Evolutionary conservation across 2,888 invertebrate species (phyloP).

Genomic region (Cynaeus angustus): DNA sequence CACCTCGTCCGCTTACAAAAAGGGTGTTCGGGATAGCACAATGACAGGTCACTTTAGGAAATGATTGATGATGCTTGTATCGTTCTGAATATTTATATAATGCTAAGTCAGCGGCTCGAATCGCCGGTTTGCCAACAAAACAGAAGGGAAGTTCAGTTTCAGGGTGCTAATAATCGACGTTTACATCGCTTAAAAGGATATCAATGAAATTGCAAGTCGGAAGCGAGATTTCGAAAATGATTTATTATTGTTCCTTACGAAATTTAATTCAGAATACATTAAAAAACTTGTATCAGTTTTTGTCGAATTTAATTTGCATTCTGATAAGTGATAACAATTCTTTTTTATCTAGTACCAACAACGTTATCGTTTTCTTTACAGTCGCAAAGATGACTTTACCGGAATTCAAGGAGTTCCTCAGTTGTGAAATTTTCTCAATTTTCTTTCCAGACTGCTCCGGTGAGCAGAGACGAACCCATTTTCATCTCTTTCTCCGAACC

Average conservation of each 20-base stretch:
- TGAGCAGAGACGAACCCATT: no score
- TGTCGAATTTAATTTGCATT: no score
- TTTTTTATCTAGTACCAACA: no score
- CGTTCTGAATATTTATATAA: slow-evolving; percentile 67
- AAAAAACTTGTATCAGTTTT: no score
- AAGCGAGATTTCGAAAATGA: neutral
- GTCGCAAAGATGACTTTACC: no score
- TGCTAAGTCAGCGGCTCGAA: slow-evolving; percentile 49
- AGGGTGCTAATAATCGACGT: slow-evolving; percentile 41
- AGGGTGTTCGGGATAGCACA: slow-evolving; percentile 56
- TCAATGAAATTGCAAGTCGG: neutral
- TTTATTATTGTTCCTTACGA: neutral
- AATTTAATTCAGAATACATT: neutral
- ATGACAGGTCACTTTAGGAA: slow-evolving; percentile 66
- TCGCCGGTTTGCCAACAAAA: slow-evolving; percentile 42
- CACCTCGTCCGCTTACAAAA: slow-evolving; percentile 31
- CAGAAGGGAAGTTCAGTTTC: slow-evolving; percentile 33
- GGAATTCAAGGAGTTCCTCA: no score
- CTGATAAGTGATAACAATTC: no score
- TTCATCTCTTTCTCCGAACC: no score
- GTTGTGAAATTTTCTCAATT: neutral
- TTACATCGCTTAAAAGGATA: slow-evolving; percentile 12
- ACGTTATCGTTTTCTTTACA: no score
- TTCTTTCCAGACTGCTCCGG: slow-evolving; percentile 39
- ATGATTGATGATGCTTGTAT: slow-evolving; percentile 68